Conservation (phyloP, 2,113 vertebrate genomes). For the Lagopus muta region DNA sequence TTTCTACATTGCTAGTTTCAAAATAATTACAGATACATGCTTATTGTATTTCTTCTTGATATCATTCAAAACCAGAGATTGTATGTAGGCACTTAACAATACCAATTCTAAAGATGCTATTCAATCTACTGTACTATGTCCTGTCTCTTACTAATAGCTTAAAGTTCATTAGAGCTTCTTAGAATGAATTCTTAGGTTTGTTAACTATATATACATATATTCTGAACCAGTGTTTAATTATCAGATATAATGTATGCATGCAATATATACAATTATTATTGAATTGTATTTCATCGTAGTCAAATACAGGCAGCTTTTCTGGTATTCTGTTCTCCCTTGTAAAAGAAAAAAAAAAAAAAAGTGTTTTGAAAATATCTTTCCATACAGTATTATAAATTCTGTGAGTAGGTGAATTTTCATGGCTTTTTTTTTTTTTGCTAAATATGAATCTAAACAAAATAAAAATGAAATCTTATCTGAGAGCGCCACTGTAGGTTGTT, state of each 20-base stretch:
- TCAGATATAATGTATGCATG: neutral
- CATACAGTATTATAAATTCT: neutral
- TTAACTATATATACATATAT: neutral
- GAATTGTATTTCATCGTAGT: neutral
- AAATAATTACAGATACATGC: neutral
- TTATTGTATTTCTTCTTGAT: neutral
- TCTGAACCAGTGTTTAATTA: neutral
- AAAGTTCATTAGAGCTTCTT: neutral
- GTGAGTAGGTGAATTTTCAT: neutral
- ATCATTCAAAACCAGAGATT: neutral
- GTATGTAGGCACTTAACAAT: neutral
- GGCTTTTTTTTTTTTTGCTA: neutral
- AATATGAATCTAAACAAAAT: conserved; percentile 5
- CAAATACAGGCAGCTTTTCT: neutral
- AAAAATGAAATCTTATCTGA: neutral
- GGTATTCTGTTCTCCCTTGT: neutral
- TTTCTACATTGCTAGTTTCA: neutral
- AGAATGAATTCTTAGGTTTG: neutral
- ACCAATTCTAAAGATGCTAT: neutral
- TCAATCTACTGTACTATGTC: neutral
- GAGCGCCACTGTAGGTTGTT: neutral
- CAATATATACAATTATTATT: neutral
- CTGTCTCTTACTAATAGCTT: neutral
- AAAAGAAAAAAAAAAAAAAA: too few species aligned
- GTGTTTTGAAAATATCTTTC: neutral